Evolutionary conservation across 2,113 vertebrate species (phyloP).

Genomic region (Sorex fumeus): DNA sequence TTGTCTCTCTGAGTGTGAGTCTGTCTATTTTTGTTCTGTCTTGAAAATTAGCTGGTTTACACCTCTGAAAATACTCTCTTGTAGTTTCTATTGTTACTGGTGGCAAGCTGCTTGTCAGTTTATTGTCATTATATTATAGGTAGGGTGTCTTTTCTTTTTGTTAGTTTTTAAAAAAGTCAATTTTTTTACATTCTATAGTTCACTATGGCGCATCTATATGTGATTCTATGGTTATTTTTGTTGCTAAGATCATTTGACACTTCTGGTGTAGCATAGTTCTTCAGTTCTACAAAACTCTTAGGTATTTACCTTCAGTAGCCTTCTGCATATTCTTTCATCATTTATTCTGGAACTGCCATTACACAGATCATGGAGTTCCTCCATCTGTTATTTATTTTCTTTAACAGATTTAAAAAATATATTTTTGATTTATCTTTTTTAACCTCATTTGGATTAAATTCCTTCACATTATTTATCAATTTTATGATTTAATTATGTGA

Average conservation of each 20-base stretch:
- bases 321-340: neutral
- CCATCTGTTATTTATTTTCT: neutral
- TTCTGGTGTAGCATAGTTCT: neutral
- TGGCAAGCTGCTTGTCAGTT: neutral
- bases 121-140: neutral
- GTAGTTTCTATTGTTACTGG: neutral
- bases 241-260: neutral
- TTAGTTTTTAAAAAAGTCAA: conserved; percentile 2
- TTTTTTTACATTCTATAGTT: conserved; percentile 10
- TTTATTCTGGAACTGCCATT: neutral
- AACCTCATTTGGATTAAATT: neutral
- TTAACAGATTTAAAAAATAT: conserved; percentile 30
- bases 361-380: neutral
- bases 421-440: conserved; percentile 1
- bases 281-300: conserved; percentile 42
- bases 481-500: neutral
- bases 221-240: neutral
- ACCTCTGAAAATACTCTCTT: neutral
- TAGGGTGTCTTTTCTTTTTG: conserved; percentile 11
- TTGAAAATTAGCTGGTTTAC: neutral
- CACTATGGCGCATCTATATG: neutral
- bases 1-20: too few relatives aligned
- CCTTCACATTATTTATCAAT: neutral
- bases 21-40: neutral
- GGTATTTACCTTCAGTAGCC: conserved; percentile 45